Conservation (phyloP, 2,113 vertebrate genomes). For the Mastomys coucha region DNA sequence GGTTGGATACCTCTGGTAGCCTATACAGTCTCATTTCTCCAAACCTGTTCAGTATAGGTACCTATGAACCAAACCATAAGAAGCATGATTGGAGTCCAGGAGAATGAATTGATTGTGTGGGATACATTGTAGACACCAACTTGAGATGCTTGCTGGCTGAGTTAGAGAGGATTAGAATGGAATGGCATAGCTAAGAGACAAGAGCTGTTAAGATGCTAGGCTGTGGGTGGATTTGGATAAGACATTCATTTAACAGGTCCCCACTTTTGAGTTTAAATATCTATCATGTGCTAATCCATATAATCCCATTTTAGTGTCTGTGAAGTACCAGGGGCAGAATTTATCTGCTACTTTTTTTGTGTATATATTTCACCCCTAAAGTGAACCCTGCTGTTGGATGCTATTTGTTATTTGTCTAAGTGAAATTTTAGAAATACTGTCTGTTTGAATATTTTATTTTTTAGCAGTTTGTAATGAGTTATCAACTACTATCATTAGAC, state of each 20-base stretch:
- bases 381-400: not conserved
- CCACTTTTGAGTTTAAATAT: not conserved
- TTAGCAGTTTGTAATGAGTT: constrained; percentile 55
- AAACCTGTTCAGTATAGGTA: not conserved
- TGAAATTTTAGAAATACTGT: constrained; percentile 51
- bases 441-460: constrained; percentile 55
- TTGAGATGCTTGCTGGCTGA: not conserved
- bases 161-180: not conserved
- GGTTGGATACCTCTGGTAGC: not conserved
- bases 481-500: constrained; percentile 48
- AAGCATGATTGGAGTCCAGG: not conserved
- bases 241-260: not conserved
- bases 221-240: not conserved
- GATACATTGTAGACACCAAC: not conserved
- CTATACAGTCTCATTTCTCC: not conserved
- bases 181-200: not conserved
- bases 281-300: not conserved
- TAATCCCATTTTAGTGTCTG: constrained; percentile 5
- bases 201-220: not conserved
- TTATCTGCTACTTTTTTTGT: constrained; percentile 26
- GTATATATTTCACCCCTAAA: not conserved
- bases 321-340: not conserved
- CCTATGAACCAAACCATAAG: not conserved
- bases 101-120: not conserved
- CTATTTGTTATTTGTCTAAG: not conserved